phyloP scores from a whole-genome alignment of 2,888 invertebrate species.

The Erebia palarica region DNA sequence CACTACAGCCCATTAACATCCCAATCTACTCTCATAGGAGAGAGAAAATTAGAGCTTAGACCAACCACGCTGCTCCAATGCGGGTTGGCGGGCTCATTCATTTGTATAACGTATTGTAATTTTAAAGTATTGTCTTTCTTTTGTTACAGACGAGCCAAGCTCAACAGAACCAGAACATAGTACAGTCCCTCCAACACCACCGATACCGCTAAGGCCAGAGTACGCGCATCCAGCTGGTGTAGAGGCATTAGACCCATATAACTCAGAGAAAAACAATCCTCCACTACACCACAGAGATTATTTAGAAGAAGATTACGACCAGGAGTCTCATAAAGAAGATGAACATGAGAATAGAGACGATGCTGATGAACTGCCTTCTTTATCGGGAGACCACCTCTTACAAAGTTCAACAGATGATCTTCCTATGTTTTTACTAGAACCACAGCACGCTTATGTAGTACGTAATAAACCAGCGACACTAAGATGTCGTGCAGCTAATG shows the following conservation, averaged over 20 bases:
- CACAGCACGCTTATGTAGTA: constrained; percentile 94
- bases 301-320: constrained; percentile 77
- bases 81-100: too few relatives aligned
- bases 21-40: too few relatives aligned
- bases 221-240: constrained; percentile 77
- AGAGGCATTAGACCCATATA: constrained; percentile 76
- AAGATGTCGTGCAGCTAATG: constrained; percentile 95
- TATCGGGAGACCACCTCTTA: constrained; percentile 73
- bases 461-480: constrained; percentile 94
- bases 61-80: too few relatives aligned
- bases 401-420: constrained; percentile 85
- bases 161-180: constrained; percentile 64
- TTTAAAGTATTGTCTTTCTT: constrained; percentile 24
- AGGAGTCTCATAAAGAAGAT: constrained; percentile 73
- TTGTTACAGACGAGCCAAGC: constrained; percentile 71
- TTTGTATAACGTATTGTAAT: too few relatives aligned
- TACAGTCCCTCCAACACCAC: constrained; percentile 61
- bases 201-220: constrained; percentile 72
- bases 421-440: constrained; percentile 94
- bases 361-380: constrained; percentile 74
- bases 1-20: too few relatives aligned
- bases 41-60: too few relatives aligned
- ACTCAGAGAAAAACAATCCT: constrained; percentile 70
- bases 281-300: constrained; percentile 69
- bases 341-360: constrained; percentile 76